A percentile compares a stretch with the other conserved stretches of the same genome.
Conservation (phyloP, 2,113 vertebrate genomes). For the Nothoprocta perdicaria region DNA sequence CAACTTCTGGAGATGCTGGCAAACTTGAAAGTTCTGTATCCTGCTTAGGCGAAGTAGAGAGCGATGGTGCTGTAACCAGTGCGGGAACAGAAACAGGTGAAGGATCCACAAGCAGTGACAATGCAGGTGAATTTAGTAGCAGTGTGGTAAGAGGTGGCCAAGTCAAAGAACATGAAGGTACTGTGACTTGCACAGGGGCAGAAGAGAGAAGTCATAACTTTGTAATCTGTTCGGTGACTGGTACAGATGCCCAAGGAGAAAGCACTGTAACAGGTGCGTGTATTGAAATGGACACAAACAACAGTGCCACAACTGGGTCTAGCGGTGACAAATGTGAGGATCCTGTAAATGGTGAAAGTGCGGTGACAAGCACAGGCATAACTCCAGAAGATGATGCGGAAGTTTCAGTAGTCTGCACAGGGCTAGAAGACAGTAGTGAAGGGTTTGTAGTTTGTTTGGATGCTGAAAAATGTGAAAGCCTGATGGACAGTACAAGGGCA, state of each 20-base stretch:
- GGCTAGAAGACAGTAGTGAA: conserved; percentile 71
- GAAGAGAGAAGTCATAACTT: conserved; percentile 49
- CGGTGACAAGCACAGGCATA: conserved; percentile 84
- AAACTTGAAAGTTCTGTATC: conserved; percentile 39
- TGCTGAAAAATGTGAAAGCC: conserved; percentile 67
- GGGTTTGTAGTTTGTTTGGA: conserved; percentile 70
- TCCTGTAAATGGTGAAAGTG: conserved; percentile 73
- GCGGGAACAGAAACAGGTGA: conserved; percentile 77
- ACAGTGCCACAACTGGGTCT: not conserved
- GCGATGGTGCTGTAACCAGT: conserved; percentile 82
- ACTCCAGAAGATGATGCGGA: conserved; percentile 80
- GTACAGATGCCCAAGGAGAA: conserved; percentile 65
- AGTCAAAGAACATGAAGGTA: conserved; percentile 68
- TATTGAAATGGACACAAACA: not conserved
- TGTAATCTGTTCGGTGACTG: conserved; percentile 58
- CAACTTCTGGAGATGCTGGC: conserved; percentile 15
- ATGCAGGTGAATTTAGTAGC: conserved; percentile 49
- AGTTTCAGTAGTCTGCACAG: conserved; percentile 68
- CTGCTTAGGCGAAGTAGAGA: conserved; percentile 73
- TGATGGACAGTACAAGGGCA: conserved; percentile 73
- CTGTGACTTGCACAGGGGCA: conserved; percentile 79
- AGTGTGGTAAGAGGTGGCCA: not conserved
- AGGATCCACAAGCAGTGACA: conserved; percentile 49
- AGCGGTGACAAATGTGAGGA: conserved; percentile 67
- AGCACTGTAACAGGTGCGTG: conserved; percentile 42